Conservation (phyloP, 2,797 vertebrate genomes). For the Parambassis ranga region DNA sequence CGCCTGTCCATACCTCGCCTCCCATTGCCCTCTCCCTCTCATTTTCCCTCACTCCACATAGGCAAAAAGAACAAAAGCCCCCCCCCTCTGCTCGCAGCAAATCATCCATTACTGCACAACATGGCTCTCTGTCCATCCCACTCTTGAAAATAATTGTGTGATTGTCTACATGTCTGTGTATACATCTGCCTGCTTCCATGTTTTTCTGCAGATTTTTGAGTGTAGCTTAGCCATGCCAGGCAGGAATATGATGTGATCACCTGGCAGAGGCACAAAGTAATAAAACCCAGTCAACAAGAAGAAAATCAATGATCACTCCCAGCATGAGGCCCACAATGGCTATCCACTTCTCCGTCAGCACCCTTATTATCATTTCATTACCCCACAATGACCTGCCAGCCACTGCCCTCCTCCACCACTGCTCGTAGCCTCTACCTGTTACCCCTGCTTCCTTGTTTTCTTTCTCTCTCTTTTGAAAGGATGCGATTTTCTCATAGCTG, state of each 20-base stretch:
- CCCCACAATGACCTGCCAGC: constrained; percentile 43
- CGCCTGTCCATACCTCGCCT: constrained; percentile 20
- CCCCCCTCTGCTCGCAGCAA: constrained; percentile 1
- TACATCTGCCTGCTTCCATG: neutral
- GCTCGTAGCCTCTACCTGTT: constrained; percentile 32
- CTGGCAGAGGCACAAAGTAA: constrained; percentile 64
- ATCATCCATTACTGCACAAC: constrained; percentile 23
- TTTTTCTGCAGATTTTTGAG: neutral
- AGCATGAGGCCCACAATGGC: constrained; percentile 49
- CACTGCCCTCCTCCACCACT: constrained; percentile 1
- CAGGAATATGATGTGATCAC: constrained; percentile 49
- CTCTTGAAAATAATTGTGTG: constrained; percentile 18
- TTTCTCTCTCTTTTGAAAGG: constrained; percentile 37
- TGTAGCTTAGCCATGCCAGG: constrained; percentile 7
- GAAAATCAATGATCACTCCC: constrained; percentile 78
- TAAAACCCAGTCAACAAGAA: constrained; percentile 72
- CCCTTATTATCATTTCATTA: constrained; percentile 77
- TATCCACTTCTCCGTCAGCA: constrained; percentile 62
- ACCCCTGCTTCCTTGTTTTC: constrained; percentile 3
- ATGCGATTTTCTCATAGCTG: constrained; percentile 50
- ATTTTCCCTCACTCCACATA: constrained; percentile 9
- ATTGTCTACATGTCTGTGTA: neutral
- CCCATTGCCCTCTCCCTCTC: constrained; percentile 6
- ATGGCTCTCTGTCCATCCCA: constrained; percentile 16
- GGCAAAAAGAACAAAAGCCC: constrained; percentile 36